Base-by-base conservation (phyloP, 2,888 invertebrate species). In the Acanthosepion pharaonis region DNA sequence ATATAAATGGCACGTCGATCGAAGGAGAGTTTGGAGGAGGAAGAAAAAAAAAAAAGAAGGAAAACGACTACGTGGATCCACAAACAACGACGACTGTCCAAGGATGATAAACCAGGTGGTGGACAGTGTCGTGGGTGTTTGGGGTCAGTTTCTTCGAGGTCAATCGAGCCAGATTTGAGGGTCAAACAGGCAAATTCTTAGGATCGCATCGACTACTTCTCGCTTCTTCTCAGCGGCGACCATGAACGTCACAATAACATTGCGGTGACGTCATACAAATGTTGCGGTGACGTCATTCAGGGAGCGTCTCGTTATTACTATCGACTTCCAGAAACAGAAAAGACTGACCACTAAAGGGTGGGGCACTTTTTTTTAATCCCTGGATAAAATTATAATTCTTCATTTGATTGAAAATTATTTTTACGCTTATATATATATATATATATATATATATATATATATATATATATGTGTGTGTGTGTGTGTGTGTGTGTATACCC, bases 361-460 rank as follows among this genome's bases (percentile, higher is more conserved):
- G 59, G 23, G 78, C 78, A 3, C 11, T 28, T 6, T 28, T 28
- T 28, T 78, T 78, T 78, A n/a, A 9, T 64, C 8, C 15, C 20
- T 23, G 23, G 20, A 20, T 59, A 59, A 59, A 25, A 5, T 33
- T 33, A 33, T 59, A 20, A 59, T 25, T 59, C 5, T 51, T 51
- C 51, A 11, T 6, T 51, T 51, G 51, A 51, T 0, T 42, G 51
- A 51, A 51, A 51, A 51, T 51, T 51, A 51, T 15, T 51, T 42
- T 42, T 42, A 42, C 42, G 42, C 42, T 42, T 42, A 42, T 42
- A 42, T 42, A 42, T 42, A 42, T 42, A 42, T 42, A 42, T n/a
- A 91, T 91, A n/a, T 48, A 91, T 91, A 91, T 48, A 91, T 91
- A 91, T 48, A 91, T 91, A 91, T 91, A 91, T 42, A 42, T 42